Evolutionary conservation across 2,888 invertebrate species (phyloP).

Genomic region (Eristalinus aeneus): DNA sequence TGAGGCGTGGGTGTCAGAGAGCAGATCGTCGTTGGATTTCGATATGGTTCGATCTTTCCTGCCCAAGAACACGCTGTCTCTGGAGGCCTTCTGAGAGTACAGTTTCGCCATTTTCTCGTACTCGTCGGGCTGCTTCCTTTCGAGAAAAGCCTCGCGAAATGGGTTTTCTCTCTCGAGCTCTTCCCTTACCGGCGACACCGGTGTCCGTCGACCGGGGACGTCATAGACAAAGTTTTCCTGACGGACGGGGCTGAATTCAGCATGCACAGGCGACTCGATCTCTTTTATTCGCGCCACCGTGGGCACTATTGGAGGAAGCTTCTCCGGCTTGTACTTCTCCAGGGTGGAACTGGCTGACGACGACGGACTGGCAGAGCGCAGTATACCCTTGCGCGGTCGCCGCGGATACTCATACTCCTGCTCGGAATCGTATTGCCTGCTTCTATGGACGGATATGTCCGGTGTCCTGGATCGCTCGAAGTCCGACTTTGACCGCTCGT

Average conservation of each 20-base stretch:
- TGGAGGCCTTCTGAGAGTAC: slow-evolving; percentile 74
- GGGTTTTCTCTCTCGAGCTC: slow-evolving; percentile 80
- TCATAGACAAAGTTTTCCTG: slow-evolving; percentile 66
- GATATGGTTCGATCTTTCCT: slow-evolving; percentile 71
- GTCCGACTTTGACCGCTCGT: slow-evolving; percentile 79
- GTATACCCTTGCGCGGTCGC: slow-evolving; percentile 78
- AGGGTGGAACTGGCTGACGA: slow-evolving; percentile 76
- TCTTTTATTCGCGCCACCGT: slow-evolving; percentile 79
- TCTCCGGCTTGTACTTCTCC: slow-evolving; percentile 76
- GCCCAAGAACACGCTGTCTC: slow-evolving; percentile 77
- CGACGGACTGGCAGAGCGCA: slow-evolving; percentile 79
- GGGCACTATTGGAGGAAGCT: slow-evolving; percentile 75
- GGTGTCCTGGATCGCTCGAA: slow-evolving; percentile 76
- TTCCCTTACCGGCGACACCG: slow-evolving; percentile 71
- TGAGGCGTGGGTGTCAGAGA: slow-evolving; percentile 72
- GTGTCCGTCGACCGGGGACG: slow-evolving; percentile 72
- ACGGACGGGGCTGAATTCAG: slow-evolving; percentile 73
- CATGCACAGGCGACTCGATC: slow-evolving; percentile 77
- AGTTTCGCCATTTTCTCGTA: slow-evolving; percentile 79
- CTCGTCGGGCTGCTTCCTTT: slow-evolving; percentile 74
- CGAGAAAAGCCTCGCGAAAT: slow-evolving; percentile 78
- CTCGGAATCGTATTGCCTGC: slow-evolving; percentile 78
- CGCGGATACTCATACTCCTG: slow-evolving; percentile 76
- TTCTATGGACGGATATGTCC: slow-evolving; percentile 67
- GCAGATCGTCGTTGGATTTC: slow-evolving; percentile 77